Evolutionary conservation across 1,140 invertebrate species (phyloP), one percentile per base, ranked within the genome.

Genomic region (Oppia nitens): DNA sequence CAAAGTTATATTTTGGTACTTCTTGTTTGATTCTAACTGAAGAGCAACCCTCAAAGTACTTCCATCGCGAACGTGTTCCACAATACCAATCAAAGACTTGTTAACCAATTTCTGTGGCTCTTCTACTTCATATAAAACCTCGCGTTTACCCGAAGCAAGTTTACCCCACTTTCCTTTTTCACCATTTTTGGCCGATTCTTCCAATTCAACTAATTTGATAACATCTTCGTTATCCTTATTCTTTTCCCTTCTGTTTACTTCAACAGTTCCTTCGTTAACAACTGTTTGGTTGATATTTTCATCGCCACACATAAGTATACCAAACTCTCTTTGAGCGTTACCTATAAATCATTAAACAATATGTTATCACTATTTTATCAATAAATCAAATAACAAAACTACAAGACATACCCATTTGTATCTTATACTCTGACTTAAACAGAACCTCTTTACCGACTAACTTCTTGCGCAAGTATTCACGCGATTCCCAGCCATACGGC

Each of bases 31-130:
- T 2, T 56, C 23, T 1, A 60, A 4, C 1, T 6, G 14, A 1
- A 98, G 72, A 64, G 95, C 87, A 1, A 84, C 83, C 60, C 91
- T 78, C 1, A 96, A 79, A 1, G 93, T 97, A 21, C 91, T 95
- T 1, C 94, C 94, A 75, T 98, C 93, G 60, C 91, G 78, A 1
- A 98, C 91, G 76, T 93, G 85, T 72, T 97, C 92, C 67, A 98
- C 85, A 26, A 96, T 80, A 70, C 76, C 77, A 0, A 91, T 83
- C 69, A 94, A 82, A 51, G 78, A 76, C 47, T 63, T 61, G 1
- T 57, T 57, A 17, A 60, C 25, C 83, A 77, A 3, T 85, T 81
- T 71, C 87, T 84, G 23, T 94, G 91, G 26, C 90, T 75, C 14
- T 74, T 77, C 85, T 88, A 94, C 66, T 84, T 91, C 57, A 17